phyloP scores from a whole-genome alignment of 2,113 vertebrate species.

The Lagopus leucura region DNA sequence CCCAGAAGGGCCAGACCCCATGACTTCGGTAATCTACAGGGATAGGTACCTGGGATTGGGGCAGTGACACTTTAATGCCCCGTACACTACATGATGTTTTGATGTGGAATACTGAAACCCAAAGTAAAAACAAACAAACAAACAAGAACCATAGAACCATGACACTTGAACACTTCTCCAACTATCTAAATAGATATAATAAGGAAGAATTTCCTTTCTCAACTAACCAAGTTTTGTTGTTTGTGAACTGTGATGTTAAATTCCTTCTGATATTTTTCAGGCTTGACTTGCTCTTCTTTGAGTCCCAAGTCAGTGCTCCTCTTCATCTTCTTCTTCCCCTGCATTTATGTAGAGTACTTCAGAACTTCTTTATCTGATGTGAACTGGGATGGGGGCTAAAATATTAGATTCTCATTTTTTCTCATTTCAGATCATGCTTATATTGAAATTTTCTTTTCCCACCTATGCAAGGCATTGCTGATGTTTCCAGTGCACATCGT shows the following conservation, averaged over 20 bases:
- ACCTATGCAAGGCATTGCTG: neutral
- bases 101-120: too few species aligned
- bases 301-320: neutral
- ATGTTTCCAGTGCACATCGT: neutral
- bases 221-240: neutral
- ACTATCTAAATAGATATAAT: neutral
- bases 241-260: neutral
- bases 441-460: neutral
- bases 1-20: too few species aligned
- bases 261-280: neutral
- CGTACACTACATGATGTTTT: too few species aligned
- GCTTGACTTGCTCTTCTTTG: neutral
- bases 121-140: too few species aligned
- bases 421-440: neutral
- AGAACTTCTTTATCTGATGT: neutral
- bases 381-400: neutral
- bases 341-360: neutral
- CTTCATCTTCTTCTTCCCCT: neutral
- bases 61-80: too few species aligned
- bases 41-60: too few species aligned
- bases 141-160: too few species aligned
- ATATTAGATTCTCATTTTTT: neutral
- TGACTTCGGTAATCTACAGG: too few species aligned
- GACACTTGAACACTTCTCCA: neutral
- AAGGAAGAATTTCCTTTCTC: neutral